Evolutionary conservation across 2,888 invertebrate species (phyloP), one percentile per base, ranked within the genome.

Genomic region (Hypomecis punctinalis): DNA sequence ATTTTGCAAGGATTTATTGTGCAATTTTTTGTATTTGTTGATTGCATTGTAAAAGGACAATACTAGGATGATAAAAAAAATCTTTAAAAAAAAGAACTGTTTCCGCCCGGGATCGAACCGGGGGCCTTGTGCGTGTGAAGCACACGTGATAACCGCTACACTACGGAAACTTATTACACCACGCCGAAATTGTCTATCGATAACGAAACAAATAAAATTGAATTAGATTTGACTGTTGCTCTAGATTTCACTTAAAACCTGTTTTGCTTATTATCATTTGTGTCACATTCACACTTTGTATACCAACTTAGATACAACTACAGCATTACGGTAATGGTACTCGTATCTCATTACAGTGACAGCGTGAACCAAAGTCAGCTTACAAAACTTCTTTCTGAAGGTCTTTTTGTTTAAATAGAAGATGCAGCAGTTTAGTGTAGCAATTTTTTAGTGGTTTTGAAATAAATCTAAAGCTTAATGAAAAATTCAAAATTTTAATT

Each of bases 81-180:
- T 46, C 42, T 37, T n/a, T 5, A 36, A 13, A 46, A 53, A 61
- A 63, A 60, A 35, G n/a, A 46, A 33, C 43, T 94, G 94, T 94
- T 94, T 94, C 94, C 94, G 94, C 94, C 94, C 94, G 94, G 94
- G 94, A 93, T 94, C 94, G 94, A 94, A 94, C 94, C 94, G 94
- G 94, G 94, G 94, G 88, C 93, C 93, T 94, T 94, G 95, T 95
- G 95, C 95, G 95, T 95, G 95, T 95, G 95, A 95, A 95, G 95
- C 95, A 95, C 95, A 95, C 95, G 95, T 95, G 95, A 95, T 95
- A 95, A 95, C 95, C 95, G 93, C 95, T 95, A 95, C 95, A 95
- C 95, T 94, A 95, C 95, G 94, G 94, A 94, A 94, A 94, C 94
- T 72, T 77, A 23, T 6, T 0, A 0, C 0, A 0, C 0, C 0